Evolutionary conservation across 2,888 invertebrate genomes (phyloP), one percentile per base, ranked within the genome.

Genomic region (Pyrochroa serraticornis): DNA sequence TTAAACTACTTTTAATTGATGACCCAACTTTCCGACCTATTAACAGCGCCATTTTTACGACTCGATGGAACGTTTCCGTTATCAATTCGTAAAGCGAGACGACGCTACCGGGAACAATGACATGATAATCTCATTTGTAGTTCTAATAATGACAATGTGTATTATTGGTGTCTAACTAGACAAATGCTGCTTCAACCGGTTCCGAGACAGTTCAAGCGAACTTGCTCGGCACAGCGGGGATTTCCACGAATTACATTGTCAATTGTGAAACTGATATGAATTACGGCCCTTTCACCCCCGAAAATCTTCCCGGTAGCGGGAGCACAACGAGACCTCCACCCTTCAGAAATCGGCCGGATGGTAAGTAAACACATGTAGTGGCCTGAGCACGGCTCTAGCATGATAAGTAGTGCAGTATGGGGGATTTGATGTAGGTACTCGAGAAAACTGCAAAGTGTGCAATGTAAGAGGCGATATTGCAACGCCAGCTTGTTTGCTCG

Each of bases 381-480:
- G 51, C 30, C 35, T 35, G 30, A 35, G 50, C 10, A 42, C 9
- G n/a, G 31, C 12, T 22, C 2, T 5, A 7, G 12, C 10, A 30
- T 35, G 42, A 54, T 47, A 39, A 47, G 36, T 41, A 35, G 10
- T 10, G 36, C 1, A 3, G 31, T 43, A 10, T 30, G n/a, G 9
- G 5, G 22, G 22, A 22, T 22, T 22, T 22, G 45, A 38, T 30
- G 39, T 39, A 32, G 39, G 33, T 46, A 7, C 42, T 41, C 37
- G 49, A 48, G 57, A 58, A 58, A 58, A 52, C 31, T 52, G 57
- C 51, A 46, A 58, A 52, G 47, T 58, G 35, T 41, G 57, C 57
- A 37, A 14, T 38, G 12, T 37, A 14, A 9, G 43, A 43, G 32
- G 32, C 44, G 33, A 45, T 53, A 53, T 53, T 47, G 47, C 37